Evolutionary conservation across 2,888 invertebrate genomes (phyloP).

Genomic region (Cephus rjabovi): DNA sequence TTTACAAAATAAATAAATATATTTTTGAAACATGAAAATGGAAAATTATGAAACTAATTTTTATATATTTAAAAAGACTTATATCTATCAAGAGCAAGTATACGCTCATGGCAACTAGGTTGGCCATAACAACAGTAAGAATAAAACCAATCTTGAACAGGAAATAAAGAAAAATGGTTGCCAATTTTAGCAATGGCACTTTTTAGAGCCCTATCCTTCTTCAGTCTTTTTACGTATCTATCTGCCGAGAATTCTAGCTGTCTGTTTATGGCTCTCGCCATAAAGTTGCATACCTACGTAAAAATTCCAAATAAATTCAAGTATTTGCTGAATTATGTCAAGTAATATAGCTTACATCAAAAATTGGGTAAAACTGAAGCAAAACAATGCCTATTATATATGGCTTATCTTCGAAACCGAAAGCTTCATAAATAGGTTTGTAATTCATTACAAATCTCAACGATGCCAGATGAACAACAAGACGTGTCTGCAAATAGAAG

Average conservation of each 20-base stretch:
- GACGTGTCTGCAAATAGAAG: neutral
- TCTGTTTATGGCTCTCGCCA: neutral
- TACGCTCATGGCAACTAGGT: slow-evolving; percentile 9
- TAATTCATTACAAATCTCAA: slow-evolving; percentile 10
- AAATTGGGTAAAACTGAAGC: slow-evolving; percentile 6
- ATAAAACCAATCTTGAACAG: slow-evolving; percentile 14
- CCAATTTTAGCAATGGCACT: slow-evolving; percentile 12
- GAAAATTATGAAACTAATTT: neutral
- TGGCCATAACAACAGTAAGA: slow-evolving; percentile 1
- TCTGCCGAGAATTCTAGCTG: slow-evolving; percentile 11
- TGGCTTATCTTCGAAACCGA: slow-evolving; percentile 11
- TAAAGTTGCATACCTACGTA: slow-evolving; percentile 7
- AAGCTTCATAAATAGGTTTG: slow-evolving; percentile 10
- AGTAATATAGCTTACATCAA: slow-evolving; percentile 7
- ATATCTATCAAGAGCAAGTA: slow-evolving; percentile 9
- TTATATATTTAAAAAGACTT: neutral
- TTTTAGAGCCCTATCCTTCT: slow-evolving; percentile 6
- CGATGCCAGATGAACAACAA: slow-evolving; percentile 1
- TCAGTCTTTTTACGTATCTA: slow-evolving; percentile 10
- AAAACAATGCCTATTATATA: slow-evolving; percentile 9
- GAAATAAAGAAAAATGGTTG: slow-evolving; percentile 2
- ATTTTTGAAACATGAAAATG: neutral
- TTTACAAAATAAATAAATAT: neutral
- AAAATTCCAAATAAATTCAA: neutral
- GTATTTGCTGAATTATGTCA: neutral